phyloP scores from a whole-genome alignment of 2,797 vertebrate genomes.

The Alosa sapidissima region DNA sequence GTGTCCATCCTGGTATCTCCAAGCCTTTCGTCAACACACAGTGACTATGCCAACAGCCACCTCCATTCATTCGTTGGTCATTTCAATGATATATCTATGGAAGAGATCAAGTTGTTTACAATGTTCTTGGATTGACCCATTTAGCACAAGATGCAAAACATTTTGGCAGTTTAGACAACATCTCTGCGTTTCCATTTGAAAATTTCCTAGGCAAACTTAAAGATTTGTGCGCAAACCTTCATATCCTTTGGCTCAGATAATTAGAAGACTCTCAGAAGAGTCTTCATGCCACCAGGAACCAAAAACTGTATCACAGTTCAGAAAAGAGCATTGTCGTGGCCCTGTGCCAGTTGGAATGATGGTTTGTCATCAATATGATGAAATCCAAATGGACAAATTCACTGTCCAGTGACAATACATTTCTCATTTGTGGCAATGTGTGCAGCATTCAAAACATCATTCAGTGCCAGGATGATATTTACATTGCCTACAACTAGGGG shows the following conservation, averaged over 20 bases:
- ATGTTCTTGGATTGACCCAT: slow-evolving; percentile 44
- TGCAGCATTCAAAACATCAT: slow-evolving; percentile 19
- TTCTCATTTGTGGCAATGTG: slow-evolving; percentile 25
- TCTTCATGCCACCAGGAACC: background rate
- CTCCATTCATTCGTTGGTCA: slow-evolving; percentile 31
- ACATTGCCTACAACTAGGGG: slow-evolving; percentile 7
- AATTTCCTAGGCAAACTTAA: slow-evolving; percentile 35
- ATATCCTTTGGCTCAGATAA: background rate
- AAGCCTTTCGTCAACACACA: background rate
- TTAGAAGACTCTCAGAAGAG: slow-evolving; percentile 15
- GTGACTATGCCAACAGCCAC: slow-evolving; percentile 32
- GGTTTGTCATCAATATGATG: slow-evolving; percentile 17
- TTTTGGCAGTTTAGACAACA: too few species aligned
- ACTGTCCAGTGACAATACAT: slow-evolving; percentile 17
- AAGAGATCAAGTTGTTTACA: slow-evolving; percentile 44
- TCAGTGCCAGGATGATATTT: background rate
- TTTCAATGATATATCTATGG: slow-evolving; percentile 45
- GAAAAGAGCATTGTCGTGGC: slow-evolving; percentile 17
- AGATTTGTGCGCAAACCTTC: slow-evolving; percentile 19
- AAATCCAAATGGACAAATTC: background rate
- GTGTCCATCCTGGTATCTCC: slow-evolving; percentile 31
- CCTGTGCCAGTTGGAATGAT: slow-evolving; percentile 23
- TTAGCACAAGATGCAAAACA: slow-evolving; percentile 36
- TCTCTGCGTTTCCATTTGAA: slow-evolving; percentile 42
- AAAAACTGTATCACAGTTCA: background rate